phyloP scores from a whole-genome alignment of 2,113 vertebrate species.

The Morone saxatilis region DNA sequence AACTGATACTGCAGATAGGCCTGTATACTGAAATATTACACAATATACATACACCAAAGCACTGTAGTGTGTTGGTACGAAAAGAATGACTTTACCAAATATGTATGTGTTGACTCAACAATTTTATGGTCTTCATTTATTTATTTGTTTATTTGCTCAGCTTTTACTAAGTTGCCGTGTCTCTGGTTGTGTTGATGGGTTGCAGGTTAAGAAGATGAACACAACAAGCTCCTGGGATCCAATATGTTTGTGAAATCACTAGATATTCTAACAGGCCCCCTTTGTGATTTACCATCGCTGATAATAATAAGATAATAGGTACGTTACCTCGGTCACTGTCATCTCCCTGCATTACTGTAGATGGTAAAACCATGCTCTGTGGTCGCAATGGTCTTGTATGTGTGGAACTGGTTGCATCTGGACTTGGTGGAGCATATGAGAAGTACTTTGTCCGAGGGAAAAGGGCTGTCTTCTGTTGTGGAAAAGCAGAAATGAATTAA shows the following conservation, averaged over 20 bases:
- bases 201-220: background rate
- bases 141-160: background rate
- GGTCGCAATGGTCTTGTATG: conserved; percentile 9
- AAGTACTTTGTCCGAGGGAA: conserved; percentile 42
- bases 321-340: conserved; percentile 62
- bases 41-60: background rate
- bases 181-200: background rate
- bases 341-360: conserved; percentile 36
- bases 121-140: background rate
- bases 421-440: conserved; percentile 54
- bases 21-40: background rate
- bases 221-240: background rate
- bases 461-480: conserved; percentile 42
- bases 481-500: conserved; percentile 3
- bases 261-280: background rate
- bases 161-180: background rate
- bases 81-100: background rate
- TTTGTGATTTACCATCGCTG: background rate
- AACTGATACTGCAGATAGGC: background rate
- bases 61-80: background rate
- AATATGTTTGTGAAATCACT: background rate
- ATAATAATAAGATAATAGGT: background rate
- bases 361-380: conserved; percentile 58
- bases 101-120: background rate
- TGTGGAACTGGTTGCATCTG: background rate